A percentile compares a stretch with the other conserved stretches of the same genome.
phyloP scores from a whole-genome alignment of 2,113 vertebrate species.

The Axis porcinus region DNA sequence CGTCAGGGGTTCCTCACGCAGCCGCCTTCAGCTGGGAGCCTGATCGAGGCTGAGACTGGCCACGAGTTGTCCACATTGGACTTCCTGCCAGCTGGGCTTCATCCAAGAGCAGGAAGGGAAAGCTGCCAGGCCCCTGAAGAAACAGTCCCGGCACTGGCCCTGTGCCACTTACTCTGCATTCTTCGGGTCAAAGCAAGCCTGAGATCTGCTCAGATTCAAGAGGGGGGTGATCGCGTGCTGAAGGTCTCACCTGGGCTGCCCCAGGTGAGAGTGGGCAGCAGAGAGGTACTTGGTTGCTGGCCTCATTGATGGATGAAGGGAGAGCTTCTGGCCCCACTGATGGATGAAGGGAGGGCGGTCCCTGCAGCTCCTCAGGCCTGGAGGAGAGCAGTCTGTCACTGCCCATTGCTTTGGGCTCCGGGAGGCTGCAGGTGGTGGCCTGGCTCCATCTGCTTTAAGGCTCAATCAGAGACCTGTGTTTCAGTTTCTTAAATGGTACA shows the following conservation, averaged over 20 bases:
- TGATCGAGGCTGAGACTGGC: not conserved
- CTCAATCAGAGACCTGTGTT: not conserved
- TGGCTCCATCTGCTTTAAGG: not conserved
- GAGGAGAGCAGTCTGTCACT: not conserved
- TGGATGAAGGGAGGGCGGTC: too few relatives aligned
- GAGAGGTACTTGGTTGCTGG: not conserved
- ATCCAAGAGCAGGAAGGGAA: not conserved
- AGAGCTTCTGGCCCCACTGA: not conserved
- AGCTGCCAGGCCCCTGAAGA: not conserved
- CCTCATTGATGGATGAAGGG: not conserved
- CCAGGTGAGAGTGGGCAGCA: not conserved
- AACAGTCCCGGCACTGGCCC: accelerated
- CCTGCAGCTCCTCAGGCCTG: not conserved
- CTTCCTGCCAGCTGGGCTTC: not conserved
- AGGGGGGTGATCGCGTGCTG: not conserved
- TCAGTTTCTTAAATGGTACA: not conserved
- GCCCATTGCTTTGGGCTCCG: not conserved
- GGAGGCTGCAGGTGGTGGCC: not conserved
- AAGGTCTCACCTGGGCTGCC: not conserved
- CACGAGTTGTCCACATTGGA: too few relatives aligned
- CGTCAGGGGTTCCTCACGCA: not conserved
- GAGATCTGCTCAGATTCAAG: not conserved
- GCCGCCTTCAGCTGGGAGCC: not conserved
- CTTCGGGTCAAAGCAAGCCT: not conserved
- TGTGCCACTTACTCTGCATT: not conserved